Evolutionary conservation across 2,888 invertebrate genomes (phyloP).

Genomic region (Campoplex nolae): DNA sequence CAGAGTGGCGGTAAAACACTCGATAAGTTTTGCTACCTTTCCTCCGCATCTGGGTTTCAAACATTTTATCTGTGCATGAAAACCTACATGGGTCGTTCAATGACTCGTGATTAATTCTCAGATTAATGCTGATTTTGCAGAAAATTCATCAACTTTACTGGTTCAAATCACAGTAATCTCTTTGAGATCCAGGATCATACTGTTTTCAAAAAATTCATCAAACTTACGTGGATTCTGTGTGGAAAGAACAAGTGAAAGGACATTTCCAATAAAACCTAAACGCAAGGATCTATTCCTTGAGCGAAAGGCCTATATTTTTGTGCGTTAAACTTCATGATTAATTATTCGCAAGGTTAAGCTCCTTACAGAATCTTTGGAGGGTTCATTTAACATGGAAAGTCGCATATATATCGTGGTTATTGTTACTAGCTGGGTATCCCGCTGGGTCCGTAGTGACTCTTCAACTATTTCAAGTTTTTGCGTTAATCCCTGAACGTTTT

Average conservation of each 20-base stretch:
- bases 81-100: too few relatives aligned
- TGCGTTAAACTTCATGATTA: too few relatives aligned
- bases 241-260: not conserved
- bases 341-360: not conserved
- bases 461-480: constrained; percentile 56
- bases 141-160: too few relatives aligned
- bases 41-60: not conserved
- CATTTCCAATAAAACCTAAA: not conserved
- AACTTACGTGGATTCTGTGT: too few relatives aligned
- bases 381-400: constrained; percentile 12
- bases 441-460: constrained; percentile 43
- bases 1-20: not conserved
- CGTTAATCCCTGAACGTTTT: constrained; percentile 39
- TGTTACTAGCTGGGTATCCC: constrained; percentile 31
- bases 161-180: too few relatives aligned
- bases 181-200: too few relatives aligned
- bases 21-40: constrained; percentile 25
- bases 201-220: too few relatives aligned
- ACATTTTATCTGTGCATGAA: not conserved
- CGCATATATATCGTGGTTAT: constrained; percentile 20
- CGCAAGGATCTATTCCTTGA: not conserved
- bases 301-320: not conserved
- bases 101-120: too few relatives aligned
- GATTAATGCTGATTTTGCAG: too few relatives aligned
- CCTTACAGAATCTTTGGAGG: not conserved